These are phyloP conservation scores for Ostrea denselamellosa DNA, from an alignment of 1,140 invertebrate genomes.

Conservation along the genomic window DNA sequence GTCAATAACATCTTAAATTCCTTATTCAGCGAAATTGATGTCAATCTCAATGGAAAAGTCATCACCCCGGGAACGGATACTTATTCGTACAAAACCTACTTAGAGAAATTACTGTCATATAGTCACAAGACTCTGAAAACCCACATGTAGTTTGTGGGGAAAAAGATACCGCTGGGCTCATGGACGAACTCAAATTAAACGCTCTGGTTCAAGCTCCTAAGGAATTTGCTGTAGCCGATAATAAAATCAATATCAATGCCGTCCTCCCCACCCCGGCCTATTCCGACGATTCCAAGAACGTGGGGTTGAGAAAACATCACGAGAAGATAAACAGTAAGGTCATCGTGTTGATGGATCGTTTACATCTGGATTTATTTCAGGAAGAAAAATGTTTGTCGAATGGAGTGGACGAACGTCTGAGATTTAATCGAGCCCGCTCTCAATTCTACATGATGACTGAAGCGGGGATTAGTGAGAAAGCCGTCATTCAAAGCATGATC, in stretches of 20 bases:
- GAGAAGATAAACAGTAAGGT: not conserved
- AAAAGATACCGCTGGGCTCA: conserved; percentile 21
- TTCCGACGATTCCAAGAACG: not conserved
- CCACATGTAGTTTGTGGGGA: not conserved
- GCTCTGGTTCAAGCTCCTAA: not conserved
- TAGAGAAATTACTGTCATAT: conserved; percentile 30
- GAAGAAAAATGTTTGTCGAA: conserved; percentile 14
- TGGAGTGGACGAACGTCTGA: not conserved
- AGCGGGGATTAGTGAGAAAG: not conserved
- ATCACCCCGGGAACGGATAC: not conserved
- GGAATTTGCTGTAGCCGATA: not conserved
- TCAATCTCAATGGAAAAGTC: conserved; percentile 18
- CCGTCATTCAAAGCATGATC: not conserved
- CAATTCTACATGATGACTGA: not conserved
- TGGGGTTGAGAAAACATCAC: not conserved
- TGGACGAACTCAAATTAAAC: not conserved
- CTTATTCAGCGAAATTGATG: not conserved
- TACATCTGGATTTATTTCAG: conserved; percentile 41
- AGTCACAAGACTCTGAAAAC: not conserved
- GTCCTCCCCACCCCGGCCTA: not conserved
- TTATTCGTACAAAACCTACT: conserved; percentile 38
- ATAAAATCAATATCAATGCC: not conserved
- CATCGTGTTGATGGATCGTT: no score
- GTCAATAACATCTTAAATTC: conserved; percentile 5
- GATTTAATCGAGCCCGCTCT: conserved; percentile 2